Base-by-base conservation (phyloP, 2,888 invertebrate genomes). In the Holacanthella duospinosa region DNA sequence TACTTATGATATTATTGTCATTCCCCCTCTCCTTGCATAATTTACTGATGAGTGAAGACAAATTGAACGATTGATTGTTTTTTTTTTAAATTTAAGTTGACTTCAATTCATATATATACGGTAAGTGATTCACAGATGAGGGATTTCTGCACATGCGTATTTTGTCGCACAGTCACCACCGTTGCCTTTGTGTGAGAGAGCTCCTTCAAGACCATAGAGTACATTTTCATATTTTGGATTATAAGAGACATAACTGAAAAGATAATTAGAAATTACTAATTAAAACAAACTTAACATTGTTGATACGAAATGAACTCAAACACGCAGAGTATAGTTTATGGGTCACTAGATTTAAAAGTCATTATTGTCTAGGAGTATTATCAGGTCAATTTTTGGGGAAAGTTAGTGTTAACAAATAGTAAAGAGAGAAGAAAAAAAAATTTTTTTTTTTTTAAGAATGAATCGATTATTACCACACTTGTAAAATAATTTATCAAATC, bases 201-300 rank as follows among this genome's bases (percentile, higher is more conserved):
- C 87, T 68, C 84, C 82, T 74, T 84, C 83, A 71, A 87, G 80
- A 60, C 85, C 82, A 43, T 79, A 77, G 2, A 87, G 80, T 43
- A 85, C 78, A 68, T 82, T 81, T 68, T 84, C 83, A 72, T 87
- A 88, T 43, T 83, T 82, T 24, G 81, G 78, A 69, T 82, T 79
- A 60, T 79, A 75, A 25, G 78, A 74, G 48, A 78, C 77, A 68
- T 81, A 79, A 63, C 86, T 85, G 78, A 36, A 66, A 64, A 21
- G n/a, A n/a, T n/a, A n/a, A n/a, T 58, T 64, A 60, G 61, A 65
- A 56, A 63, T 12, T 25, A 64, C 56, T 55, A 60, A 48, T 43
- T 9, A 9, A 12, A 43, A 12, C 16, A 43, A 43, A 43, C 9
- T 43, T 43, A n/a, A n/a, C n/a, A n/a, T n/a, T n/a, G n/a, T n/a